A percentile compares a stretch with the other conserved stretches of the same genome.
phyloP scores from a whole-genome alignment of 2,888 invertebrate genomes.

The Lasioglossum lativentre region DNA sequence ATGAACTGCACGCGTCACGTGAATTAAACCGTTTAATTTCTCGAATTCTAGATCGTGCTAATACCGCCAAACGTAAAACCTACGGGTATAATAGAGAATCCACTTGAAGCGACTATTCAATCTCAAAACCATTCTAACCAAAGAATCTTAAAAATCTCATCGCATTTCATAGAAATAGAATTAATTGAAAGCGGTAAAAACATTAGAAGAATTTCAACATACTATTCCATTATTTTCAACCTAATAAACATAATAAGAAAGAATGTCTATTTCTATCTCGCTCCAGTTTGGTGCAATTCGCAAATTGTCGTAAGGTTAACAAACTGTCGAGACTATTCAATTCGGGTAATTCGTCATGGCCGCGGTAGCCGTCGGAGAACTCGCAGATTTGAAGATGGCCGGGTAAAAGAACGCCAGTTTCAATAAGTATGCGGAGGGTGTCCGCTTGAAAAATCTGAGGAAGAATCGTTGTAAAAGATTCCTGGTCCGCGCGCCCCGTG shows the following conservation, averaged over 20 bases:
- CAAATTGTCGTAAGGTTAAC: too few relatives aligned
- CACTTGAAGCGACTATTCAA: background rate
- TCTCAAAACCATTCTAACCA: too few relatives aligned
- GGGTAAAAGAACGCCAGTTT: background rate
- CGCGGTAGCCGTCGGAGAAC: background rate
- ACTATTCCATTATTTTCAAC: too few relatives aligned
- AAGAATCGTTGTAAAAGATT: slow-evolving; percentile 43
- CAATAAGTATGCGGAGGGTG: slow-evolving; percentile 6
- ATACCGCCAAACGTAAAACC: background rate
- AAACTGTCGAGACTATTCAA: background rate
- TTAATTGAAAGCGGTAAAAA: too few relatives aligned
- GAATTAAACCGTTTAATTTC: slow-evolving; percentile 29
- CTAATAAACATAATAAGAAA: too few relatives aligned
- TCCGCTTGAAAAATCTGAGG: slow-evolving; percentile 27
- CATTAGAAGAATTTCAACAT: too few relatives aligned
- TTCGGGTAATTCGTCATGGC: background rate
- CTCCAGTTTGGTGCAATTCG: too few relatives aligned
- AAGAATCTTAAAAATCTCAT: too few relatives aligned
- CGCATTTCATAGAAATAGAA: too few relatives aligned
- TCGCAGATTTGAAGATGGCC: background rate
- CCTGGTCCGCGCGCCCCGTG: slow-evolving; percentile 2
- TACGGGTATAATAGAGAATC: background rate
- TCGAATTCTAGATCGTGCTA: slow-evolving; percentile 7
- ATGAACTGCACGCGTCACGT: slow-evolving; percentile 13
- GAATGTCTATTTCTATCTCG: too few relatives aligned